Conservation (phyloP, 2,888 invertebrate species). For the Dromius quadrimaculatus region DNA sequence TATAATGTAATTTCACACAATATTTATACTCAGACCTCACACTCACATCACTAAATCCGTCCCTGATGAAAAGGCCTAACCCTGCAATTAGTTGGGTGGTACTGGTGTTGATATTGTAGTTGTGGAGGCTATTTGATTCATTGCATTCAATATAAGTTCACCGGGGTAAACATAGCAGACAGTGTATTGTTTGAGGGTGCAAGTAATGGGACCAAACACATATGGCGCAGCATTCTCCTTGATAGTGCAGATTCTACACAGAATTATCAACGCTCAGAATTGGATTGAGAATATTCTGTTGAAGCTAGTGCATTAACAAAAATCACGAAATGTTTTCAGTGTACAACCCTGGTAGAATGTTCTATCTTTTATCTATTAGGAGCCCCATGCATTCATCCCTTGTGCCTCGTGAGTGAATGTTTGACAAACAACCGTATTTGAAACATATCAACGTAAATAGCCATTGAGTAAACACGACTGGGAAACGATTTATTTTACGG, state of each 20-base stretch:
- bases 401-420: neutral
- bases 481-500: constrained; percentile 43
- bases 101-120: constrained; percentile 10
- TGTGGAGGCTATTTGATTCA: constrained; percentile 27
- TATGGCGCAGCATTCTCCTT: constrained; percentile 26
- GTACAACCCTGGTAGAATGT: neutral
- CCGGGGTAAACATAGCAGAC: constrained; percentile 22
- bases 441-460: constrained; percentile 32
- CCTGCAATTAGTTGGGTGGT: constrained; percentile 7
- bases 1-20: no score
- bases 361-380: constrained; percentile 10
- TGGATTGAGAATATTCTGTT: neutral
- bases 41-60: no score
- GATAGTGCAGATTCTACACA: neutral
- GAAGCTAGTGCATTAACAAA: neutral
- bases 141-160: constrained; percentile 37
- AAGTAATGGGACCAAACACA: constrained; percentile 13
- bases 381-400: constrained; percentile 6
- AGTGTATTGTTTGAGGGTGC: constrained; percentile 17
- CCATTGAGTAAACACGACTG: constrained; percentile 24
- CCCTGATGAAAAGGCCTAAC: constrained; percentile 6
- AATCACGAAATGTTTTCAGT: no score
- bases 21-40: no score
- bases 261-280: neutral
- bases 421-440: constrained; percentile 28